phyloP scores from a whole-genome alignment of 2,797 vertebrate species.

The Schizopygopsis pylzovi region DNA sequence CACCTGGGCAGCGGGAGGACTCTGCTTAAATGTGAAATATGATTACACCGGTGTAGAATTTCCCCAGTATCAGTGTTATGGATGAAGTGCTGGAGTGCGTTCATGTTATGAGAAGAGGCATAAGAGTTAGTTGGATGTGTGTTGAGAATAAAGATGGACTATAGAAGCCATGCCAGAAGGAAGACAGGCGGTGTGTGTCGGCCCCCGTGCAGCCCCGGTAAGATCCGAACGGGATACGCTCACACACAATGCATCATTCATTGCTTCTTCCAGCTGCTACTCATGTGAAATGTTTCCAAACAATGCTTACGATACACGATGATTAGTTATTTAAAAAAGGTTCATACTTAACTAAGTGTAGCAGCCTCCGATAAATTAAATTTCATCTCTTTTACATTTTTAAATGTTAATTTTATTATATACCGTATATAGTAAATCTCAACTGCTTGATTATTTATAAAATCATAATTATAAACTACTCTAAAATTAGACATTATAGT shows the following conservation, averaged over 20 bases:
- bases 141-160: slow-evolving; percentile 51
- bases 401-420: not conserved
- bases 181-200: not conserved
- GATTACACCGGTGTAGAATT: slow-evolving; percentile 19
- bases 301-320: not conserved
- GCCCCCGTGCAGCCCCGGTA: slow-evolving; percentile 43
- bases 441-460: not conserved
- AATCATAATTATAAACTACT: too few species aligned
- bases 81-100: slow-evolving; percentile 6
- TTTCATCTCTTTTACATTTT: not conserved
- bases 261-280: not conserved
- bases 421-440: not conserved
- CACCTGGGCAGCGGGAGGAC: slow-evolving; percentile 8
- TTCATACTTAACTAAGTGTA: not conserved
- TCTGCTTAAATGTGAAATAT: slow-evolving; percentile 42
- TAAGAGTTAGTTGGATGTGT: not conserved
- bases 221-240: not conserved
- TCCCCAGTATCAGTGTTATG: slow-evolving; percentile 9
- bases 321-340: not conserved
- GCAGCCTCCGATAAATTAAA: not conserved
- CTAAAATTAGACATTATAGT: too few species aligned
- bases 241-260: not conserved
- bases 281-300: not conserved
- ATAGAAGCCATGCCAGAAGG: slow-evolving; percentile 33
- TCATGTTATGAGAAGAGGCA: slow-evolving; percentile 3